These are phyloP conservation scores for Lutjanus erythropterus DNA, from an alignment of 2,113 vertebrate species.

Conservation along the genomic window DNA sequence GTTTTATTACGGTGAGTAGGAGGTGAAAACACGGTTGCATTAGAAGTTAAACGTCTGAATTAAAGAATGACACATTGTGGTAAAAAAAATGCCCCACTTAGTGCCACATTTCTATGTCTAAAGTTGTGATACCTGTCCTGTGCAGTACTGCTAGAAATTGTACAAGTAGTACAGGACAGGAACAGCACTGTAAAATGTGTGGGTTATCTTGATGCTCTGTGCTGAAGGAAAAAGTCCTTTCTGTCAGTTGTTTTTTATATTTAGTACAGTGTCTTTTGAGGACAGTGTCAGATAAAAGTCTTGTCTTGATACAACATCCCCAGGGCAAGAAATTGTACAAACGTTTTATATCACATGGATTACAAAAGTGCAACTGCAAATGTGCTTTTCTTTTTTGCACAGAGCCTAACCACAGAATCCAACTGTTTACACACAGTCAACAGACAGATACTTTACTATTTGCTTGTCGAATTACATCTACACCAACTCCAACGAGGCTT, in stretches of 20 bases:
- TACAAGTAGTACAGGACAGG: neutral
- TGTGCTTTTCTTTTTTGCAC: neutral
- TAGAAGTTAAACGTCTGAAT: neutral
- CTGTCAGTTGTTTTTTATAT: slow-evolving; percentile 9
- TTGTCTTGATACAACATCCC: neutral
- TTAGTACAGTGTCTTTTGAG: neutral
- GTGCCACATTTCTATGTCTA: neutral
- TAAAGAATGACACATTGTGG: neutral
- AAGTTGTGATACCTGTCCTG: neutral
- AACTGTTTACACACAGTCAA: neutral
- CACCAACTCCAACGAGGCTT: neutral
- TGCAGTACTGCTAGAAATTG: neutral
- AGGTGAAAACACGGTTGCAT: neutral
- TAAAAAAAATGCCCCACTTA: neutral
- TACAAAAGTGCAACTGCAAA: neutral
- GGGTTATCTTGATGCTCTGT: neutral
- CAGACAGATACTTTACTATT: neutral
- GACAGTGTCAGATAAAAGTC: neutral
- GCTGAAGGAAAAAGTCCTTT: neutral
- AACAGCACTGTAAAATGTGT: neutral
- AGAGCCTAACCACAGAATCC: slow-evolving; percentile 2
- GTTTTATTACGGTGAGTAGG: neutral
- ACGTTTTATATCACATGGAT: neutral
- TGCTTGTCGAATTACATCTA: slow-evolving; percentile 4
- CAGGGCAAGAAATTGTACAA: neutral